phyloP scores from a whole-genome alignment of 1,140 invertebrate genomes.

The Hyles euphorbiae region DNA sequence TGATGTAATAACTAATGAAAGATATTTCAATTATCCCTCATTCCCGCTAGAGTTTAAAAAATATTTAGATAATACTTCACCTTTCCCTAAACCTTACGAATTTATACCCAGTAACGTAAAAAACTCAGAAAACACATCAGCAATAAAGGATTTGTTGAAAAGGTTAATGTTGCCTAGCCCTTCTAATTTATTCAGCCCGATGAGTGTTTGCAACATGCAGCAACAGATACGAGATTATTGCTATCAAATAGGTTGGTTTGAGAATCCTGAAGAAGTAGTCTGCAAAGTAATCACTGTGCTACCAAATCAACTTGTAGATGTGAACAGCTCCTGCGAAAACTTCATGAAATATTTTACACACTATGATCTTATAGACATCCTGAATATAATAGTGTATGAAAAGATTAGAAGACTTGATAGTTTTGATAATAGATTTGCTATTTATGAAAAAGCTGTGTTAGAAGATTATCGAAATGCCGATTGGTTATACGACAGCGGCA shows the following conservation, averaged over 20 bases:
- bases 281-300: constrained; percentile 61
- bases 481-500: constrained; percentile 58
- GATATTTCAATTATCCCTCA: constrained; percentile 59
- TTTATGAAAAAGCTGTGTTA: constrained; percentile 57
- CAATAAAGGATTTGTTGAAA: constrained; percentile 55
- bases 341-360: constrained; percentile 47
- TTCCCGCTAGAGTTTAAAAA: constrained; percentile 66
- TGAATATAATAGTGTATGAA: constrained; percentile 69
- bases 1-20: constrained; percentile 77
- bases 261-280: constrained; percentile 56
- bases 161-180: constrained; percentile 55
- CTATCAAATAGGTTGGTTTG: constrained; percentile 64
- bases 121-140: constrained; percentile 44
- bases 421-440: constrained; percentile 55
- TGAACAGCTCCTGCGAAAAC: constrained; percentile 40
- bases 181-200: constrained; percentile 33
- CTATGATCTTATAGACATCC: constrained; percentile 59
- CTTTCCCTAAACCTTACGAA: constrained; percentile 70
- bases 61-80: constrained; percentile 47
- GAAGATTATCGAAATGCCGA: constrained; percentile 52
- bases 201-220: constrained; percentile 46
- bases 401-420: constrained; percentile 62
- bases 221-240: constrained; percentile 59
- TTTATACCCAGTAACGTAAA: constrained; percentile 59
- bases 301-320: constrained; percentile 46